Evolutionary conservation across 2,888 invertebrate genomes (phyloP), one percentile per base, ranked within the genome.

Genomic region (Acronicta aceris): DNA sequence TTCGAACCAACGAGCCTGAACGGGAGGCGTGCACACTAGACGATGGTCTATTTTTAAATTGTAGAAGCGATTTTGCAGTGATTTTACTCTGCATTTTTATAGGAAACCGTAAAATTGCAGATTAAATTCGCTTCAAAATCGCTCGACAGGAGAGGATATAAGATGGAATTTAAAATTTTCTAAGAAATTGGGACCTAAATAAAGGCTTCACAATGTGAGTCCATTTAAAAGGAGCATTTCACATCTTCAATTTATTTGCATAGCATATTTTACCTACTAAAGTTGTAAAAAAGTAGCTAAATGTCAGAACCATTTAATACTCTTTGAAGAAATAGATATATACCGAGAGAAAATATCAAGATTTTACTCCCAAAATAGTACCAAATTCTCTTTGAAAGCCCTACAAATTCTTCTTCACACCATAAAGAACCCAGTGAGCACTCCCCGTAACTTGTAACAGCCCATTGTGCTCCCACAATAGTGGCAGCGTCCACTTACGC

Each of bases 391-490:
- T 36, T 30, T 17, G 5, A n/a, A 41, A 6, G 13, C 30, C 0
- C 0, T 30, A 30, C 9, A 5, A 57, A 55, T 54, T 56, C 45
- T 38, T 55, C 17, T 6, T 27, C 55, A 58, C 54, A 48, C 42
- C 49, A 53, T 58, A 12, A 38, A 5, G 16, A 59, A 36, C 0
- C 58, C 62, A 71, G 74, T 81, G 80, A 59, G 64, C 53, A 71
- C 58, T 62, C 76, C 66, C 71, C 77, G 46, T 79, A 66, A 79
- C 69, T 65, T 60, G 76, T 84, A 87, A 89, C 86, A 81, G 78
- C 86, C 89, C 81, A 89, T 89, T 90, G 89, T 89, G 68, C 66
- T 69, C 63, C 81, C 77, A 79, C 80, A 78, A 81, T 79, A 79
- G 82, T 71, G 75, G 60, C 71, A 67, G 73, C 53, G 51, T 54